Evolutionary conservation across 1,140 invertebrate species (phyloP).

Genomic region (Ruditapes philippinarum): DNA sequence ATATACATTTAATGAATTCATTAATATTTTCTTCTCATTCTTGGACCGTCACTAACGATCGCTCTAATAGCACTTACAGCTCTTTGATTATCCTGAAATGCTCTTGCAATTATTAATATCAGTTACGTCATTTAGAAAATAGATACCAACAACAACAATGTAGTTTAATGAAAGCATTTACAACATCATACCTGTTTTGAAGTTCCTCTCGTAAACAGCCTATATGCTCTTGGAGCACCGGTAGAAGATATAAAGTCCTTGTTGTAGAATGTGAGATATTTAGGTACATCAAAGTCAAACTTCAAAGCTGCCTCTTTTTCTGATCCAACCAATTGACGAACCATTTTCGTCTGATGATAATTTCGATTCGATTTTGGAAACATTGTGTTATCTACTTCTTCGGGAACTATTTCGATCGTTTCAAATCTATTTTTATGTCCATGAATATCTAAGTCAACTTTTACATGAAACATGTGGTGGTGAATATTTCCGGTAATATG

Average conservation of each 20-base stretch:
- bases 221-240: constrained; percentile 64
- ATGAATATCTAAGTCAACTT: constrained; percentile 75
- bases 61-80: no score
- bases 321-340: constrained; percentile 48
- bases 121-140: no score
- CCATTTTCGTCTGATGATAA: constrained; percentile 71
- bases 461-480: constrained; percentile 78
- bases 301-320: constrained; percentile 68
- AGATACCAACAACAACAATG: no score
- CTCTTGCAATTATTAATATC: no score
- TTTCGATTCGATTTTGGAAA: constrained; percentile 19
- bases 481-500: constrained; percentile 72
- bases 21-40: no score
- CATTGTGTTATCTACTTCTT: constrained; percentile 49
- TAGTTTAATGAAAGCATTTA: no score
- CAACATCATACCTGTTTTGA: constrained; percentile 67
- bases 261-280: constrained; percentile 73
- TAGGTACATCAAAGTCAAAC: constrained; percentile 65
- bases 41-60: no score
- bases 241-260: constrained; percentile 34
- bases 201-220: constrained; percentile 61
- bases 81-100: no score
- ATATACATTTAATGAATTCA: no score
- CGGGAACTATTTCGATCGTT: constrained; percentile 74
- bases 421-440: constrained; percentile 73